Base-by-base conservation (phyloP, 2,113 vertebrate species). In the Festucalex cinctus region DNA sequence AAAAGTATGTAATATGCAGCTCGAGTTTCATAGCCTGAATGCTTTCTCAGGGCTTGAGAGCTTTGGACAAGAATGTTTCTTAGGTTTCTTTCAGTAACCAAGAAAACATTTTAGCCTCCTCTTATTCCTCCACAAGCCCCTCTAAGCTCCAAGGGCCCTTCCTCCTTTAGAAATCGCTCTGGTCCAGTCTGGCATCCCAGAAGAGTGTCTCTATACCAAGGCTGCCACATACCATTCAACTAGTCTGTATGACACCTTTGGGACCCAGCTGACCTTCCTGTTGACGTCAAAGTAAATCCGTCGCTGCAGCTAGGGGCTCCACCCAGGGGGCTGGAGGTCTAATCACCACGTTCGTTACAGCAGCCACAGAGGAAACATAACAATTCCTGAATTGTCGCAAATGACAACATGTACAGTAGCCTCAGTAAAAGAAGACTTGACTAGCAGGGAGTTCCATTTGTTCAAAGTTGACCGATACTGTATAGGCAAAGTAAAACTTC, bases 61-160 rank as follows among this genome's bases (percentile, higher is more conserved):
- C 77, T 85, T 85, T 85, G 68, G 60, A 68, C 71, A 70, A 77
- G 83, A 83, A 81, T 74, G 76, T 87, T 89, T 88, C 89, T 89
- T 77, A 64, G 81, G 83, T 89, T 92, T 91, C 90, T 74, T 88
- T 80, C 78, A 81, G 80, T 86, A 80, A 86, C 86, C 91, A 92
- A 90, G 90, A 92, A 93, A 93, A 92, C 84, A 91, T 90, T 91
- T 91, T 89, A 86, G 78, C 77, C 73, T 71, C 77, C 76, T 69
- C 58, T 75, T 91, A 91, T 90, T 88, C 88, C 86, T 81, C 79
- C 76, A 78, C 83, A 89, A 88, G 82, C 89, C 86, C 77, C 79
- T 76, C 75, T 85, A 89, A 88, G 82, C 88, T 86, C 77, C 39
- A n/a, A 69, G 77, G 79, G 73, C 59, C 72, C 77, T 82, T 81